These are phyloP conservation scores for Tyrannus savana DNA, from an alignment of 2,113 vertebrate species.

Conservation along the genomic window DNA sequence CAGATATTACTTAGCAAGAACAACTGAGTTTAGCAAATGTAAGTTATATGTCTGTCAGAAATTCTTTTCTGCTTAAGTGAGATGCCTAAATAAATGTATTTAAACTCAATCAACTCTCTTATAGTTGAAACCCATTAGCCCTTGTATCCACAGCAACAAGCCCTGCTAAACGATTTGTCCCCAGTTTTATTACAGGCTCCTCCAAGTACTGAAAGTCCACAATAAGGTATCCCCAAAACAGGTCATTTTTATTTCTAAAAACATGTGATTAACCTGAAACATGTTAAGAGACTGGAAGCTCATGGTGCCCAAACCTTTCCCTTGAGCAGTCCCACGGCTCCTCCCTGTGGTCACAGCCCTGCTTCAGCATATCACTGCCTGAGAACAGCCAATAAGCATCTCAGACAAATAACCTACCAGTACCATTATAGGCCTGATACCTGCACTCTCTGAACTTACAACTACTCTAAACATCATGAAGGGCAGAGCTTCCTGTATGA, in stretches of 20 bases:
- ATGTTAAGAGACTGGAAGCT: neutral
- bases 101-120: neutral
- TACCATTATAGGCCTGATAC: neutral
- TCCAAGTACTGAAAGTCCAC: neutral
- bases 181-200: neutral
- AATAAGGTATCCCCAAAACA: neutral
- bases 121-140: neutral
- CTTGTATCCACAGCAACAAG: neutral
- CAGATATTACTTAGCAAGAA: neutral
- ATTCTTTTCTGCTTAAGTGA: neutral
- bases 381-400: neutral
- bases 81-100: neutral
- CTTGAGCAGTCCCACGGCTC: conserved; percentile 17
- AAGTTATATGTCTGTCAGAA: neutral
- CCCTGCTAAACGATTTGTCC: neutral
- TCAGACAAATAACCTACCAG: neutral
- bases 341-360: conserved; percentile 22
- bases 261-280: neutral
- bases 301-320: neutral
- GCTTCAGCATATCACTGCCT: neutral
- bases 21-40: neutral
- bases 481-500: neutral
- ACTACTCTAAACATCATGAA: fast-evolving
- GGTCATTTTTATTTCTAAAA: neutral
- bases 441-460: neutral